A percentile compares a stretch with the other conserved stretches of the same genome.
These are phyloP conservation scores for Calypte anna DNA, from an alignment of 2,113 vertebrate genomes.

Conservation along the genomic window DNA sequence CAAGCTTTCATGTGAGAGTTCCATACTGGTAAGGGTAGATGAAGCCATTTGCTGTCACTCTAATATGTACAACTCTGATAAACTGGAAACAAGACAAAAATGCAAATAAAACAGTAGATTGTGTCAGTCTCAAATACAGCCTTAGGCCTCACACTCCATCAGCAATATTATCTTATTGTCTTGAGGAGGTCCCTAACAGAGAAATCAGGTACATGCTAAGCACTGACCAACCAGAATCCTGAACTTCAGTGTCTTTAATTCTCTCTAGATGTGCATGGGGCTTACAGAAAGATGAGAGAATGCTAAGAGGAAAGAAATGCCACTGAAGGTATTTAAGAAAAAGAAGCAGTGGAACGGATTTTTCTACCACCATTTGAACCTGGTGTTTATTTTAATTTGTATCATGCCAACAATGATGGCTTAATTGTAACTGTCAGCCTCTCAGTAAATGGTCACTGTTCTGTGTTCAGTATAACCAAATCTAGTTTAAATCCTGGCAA, in stretches of 20 bases:
- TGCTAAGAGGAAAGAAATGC: not conserved
- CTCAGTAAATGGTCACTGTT: not conserved
- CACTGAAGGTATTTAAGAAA: not conserved
- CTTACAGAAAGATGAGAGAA: not conserved
- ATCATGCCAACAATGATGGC: not conserved
- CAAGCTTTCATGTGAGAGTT: too few species aligned
- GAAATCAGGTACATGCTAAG: not conserved
- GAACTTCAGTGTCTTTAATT: not conserved
- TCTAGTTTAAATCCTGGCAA: not conserved
- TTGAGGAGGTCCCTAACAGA: not conserved
- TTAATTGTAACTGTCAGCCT: not conserved
- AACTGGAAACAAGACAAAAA: not conserved
- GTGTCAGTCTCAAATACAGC: not conserved
- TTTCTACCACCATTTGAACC: not conserved
- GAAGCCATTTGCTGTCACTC: not conserved
- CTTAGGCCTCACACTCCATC: not conserved
- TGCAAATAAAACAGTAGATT: not conserved
- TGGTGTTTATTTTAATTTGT: not conserved
- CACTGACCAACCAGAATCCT: not conserved
- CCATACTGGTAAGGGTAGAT: fast-evolving
- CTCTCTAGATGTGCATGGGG: not conserved
- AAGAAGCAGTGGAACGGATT: not conserved
- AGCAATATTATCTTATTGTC: not conserved
- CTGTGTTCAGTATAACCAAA: not conserved
- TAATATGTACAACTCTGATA: not conserved